Evolutionary conservation across 2,888 invertebrate genomes (phyloP), one percentile per base, ranked within the genome.

Genomic region (Busseola fusca): DNA sequence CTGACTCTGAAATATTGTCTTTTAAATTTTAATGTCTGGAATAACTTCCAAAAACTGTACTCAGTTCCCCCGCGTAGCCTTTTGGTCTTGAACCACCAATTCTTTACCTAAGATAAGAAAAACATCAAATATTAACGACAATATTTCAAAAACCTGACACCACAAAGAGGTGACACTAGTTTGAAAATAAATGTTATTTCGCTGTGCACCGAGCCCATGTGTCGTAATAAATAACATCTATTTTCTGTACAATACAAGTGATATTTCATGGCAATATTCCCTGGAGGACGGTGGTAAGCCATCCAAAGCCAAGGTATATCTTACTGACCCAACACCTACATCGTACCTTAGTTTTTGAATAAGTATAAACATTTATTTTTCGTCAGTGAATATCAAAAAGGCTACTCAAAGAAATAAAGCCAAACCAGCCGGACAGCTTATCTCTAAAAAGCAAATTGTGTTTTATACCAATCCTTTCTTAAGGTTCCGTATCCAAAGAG

Each of bases 141-240:
- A 75, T 84, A 84, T 75, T 73, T 84, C 84, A 72, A 42, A 40
- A 21, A 57, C 42, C 64, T 71, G 59, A 48, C 58, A 58, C 34
- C 25, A 18, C 48, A 42, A n/a, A 45, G 67, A 57, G 56, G 52
- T 76, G 81, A 64, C 74, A 69, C 69, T 74, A 82, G 76, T 77
- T 83, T 74, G 67, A 77, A 79, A 74, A 81, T 81, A 87, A 84
- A 84, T 84, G 75, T 50, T 74, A 79, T 72, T 56, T 64, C 42
- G 78, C 59, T 75, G 40, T 69, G 64, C 76, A 76, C 73, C 72
- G 40, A 64, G 65, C 71, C 80, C 70, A 80, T 73, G 77, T 84
- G 84, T 84, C 82, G 72, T 64, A 77, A 82, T 91, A 91, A 92
- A 92, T 90, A 90, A 88, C 87, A 84, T 80, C 86, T 91, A 89